phyloP scores from a whole-genome alignment of 2,888 invertebrate genomes.

The Hypomecis punctinalis region DNA sequence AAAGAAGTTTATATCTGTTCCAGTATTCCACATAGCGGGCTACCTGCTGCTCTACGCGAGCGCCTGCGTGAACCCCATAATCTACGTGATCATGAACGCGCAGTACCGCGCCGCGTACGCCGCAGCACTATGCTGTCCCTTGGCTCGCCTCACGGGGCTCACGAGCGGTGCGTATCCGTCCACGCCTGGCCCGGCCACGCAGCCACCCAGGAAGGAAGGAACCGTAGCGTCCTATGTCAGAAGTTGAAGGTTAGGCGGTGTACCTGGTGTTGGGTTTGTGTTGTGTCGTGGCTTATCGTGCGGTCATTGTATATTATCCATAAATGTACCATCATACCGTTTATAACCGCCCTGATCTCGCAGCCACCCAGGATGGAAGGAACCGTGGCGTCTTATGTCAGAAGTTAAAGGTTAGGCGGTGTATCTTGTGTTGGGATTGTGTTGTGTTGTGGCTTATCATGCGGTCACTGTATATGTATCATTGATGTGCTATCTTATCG shows the following conservation, averaged over 20 bases:
- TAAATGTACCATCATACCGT: slow-evolving; percentile 44
- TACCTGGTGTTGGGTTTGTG: slow-evolving; percentile 44
- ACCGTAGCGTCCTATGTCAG: slow-evolving; percentile 73
- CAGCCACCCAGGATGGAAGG: slow-evolving; percentile 63
- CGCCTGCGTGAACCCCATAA: slow-evolving; percentile 96
- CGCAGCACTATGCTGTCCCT: slow-evolving; percentile 89
- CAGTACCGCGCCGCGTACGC: slow-evolving; percentile 96
- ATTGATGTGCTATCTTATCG: too few relatives aligned
- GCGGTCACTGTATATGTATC: background rate
- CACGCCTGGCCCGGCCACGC: slow-evolving; percentile 63
- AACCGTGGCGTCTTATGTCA: slow-evolving; percentile 71
- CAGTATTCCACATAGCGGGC: slow-evolving; percentile 90
- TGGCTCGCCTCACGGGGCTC: slow-evolving; percentile 83
- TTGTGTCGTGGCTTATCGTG: slow-evolving; percentile 26
- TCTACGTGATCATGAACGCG: slow-evolving; percentile 98
- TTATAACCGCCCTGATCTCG: slow-evolving; percentile 63
- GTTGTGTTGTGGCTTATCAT: slow-evolving; percentile 27
- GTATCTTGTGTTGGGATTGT: slow-evolving; percentile 41
- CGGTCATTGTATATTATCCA: slow-evolving; percentile 9
- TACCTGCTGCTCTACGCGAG: slow-evolving; percentile 95
- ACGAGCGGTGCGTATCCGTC: slow-evolving; percentile 86
- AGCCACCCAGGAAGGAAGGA: slow-evolving; percentile 64
- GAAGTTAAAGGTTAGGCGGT: slow-evolving; percentile 72
- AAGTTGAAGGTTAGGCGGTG: slow-evolving; percentile 73
- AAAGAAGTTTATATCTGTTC: slow-evolving; percentile 58